These are phyloP conservation scores for Diabrotica balteata DNA, from an alignment of 2,888 invertebrate genomes.

Conservation along the genomic window DNA sequence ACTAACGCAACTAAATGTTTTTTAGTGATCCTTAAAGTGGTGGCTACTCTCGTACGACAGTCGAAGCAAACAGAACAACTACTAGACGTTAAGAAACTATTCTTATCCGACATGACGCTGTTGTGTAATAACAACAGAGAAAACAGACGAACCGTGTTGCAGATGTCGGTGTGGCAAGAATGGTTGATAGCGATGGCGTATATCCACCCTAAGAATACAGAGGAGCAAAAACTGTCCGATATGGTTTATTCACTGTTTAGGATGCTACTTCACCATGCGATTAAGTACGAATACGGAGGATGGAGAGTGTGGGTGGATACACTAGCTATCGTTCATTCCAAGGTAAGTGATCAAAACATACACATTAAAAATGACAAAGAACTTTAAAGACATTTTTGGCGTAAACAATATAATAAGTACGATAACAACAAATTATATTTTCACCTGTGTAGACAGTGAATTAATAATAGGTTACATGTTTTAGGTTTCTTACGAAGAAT, in stretches of 20 bases:
- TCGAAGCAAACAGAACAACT: constrained; percentile 93
- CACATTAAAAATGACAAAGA: too few species aligned
- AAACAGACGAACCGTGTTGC: constrained; percentile 94
- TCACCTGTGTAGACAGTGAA: too few species aligned
- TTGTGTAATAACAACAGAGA: constrained; percentile 97
- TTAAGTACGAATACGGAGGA: constrained; percentile 98
- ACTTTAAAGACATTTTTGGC: too few species aligned
- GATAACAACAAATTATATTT: too few species aligned
- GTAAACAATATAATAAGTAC: too few species aligned
- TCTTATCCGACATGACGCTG: constrained; percentile 97
- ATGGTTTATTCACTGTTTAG: constrained; percentile 98
- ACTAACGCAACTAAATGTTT: constrained; percentile 33
- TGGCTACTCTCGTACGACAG: constrained; percentile 95
- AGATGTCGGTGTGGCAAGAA: constrained; percentile 99
- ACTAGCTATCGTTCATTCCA: constrained; percentile 97
- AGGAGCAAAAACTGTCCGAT: constrained; percentile 96
- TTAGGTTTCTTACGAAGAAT: constrained; percentile 96
- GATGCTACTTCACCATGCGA: constrained; percentile 97
- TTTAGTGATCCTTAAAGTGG: constrained; percentile 97
- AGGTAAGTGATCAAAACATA: constrained; percentile 66
- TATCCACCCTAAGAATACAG: constrained; percentile 93
- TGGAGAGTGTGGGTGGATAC: constrained; percentile 99
- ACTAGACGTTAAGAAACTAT: constrained; percentile 92
- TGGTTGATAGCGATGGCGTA: constrained; percentile 99
- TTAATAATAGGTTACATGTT: constrained; percentile 27